Evolutionary conservation across 2,888 invertebrate genomes (phyloP).

Genomic region (Drosophila anceps): DNA sequence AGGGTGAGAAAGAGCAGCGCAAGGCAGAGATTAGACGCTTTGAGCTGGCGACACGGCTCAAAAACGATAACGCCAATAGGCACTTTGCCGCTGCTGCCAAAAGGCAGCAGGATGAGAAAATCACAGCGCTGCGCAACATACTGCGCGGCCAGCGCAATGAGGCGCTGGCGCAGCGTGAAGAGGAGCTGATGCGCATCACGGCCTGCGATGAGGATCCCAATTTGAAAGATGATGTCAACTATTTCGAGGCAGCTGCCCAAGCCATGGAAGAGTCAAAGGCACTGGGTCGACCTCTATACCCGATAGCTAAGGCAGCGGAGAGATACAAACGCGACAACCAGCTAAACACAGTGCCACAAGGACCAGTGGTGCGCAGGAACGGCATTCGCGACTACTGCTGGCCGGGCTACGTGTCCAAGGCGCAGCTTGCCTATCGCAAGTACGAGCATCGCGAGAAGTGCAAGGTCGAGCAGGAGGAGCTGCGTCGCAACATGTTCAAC

Average conservation of each 20-base stretch:
- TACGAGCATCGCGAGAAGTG: conserved; percentile 63
- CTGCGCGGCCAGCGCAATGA: conserved; percentile 48
- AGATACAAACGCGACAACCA: conserved; percentile 74
- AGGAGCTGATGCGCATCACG: conserved; percentile 43
- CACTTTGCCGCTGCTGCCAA: conserved; percentile 14
- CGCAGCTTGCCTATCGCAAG: conserved; percentile 59
- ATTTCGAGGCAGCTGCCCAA: conserved; percentile 79
- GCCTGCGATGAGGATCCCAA: conserved; percentile 53
- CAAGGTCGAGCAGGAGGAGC: conserved; percentile 28
- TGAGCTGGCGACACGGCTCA: conserved; percentile 54
- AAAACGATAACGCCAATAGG: conserved; percentile 45
- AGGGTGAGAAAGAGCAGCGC: conserved; percentile 7
- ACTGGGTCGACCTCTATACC: conserved; percentile 81
- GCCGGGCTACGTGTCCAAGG: conserved; percentile 63
- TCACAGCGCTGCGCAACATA: conserved; percentile 13
- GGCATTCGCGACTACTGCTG: conserved; percentile 61
- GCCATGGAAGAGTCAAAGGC: conserved; percentile 76
- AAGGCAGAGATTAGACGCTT: conserved; percentile 54
- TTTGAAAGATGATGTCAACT: conserved; percentile 78
- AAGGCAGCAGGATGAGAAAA: not conserved
- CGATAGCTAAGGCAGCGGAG: conserved; percentile 77
- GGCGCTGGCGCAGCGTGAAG: conserved; percentile 28
- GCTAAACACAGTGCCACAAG: conserved; percentile 42
- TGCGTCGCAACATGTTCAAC: conserved; percentile 43
- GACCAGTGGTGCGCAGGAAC: conserved; percentile 36